A percentile compares a stretch with the other conserved stretches of the same genome.
Conservation (phyloP, 2,888 invertebrate genomes). For the Tetropium fuscum region DNA sequence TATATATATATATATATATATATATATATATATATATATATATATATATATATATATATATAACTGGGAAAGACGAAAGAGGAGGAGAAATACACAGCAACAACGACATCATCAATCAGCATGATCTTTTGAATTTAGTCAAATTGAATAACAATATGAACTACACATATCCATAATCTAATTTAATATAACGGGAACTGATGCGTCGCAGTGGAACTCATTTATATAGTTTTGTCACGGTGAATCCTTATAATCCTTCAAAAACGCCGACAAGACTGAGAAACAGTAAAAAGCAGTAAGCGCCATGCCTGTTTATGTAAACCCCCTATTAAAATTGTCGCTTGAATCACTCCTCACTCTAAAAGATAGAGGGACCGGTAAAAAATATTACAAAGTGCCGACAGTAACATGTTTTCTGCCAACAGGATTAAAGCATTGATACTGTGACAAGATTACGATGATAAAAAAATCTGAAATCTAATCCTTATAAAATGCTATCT, state of each 20-base stretch:
- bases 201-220: background rate
- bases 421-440: conserved; percentile 19
- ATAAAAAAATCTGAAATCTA: conserved; percentile 19
- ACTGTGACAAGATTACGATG: conserved; percentile 18
- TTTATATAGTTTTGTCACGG: conserved; percentile 5
- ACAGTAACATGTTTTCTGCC: conserved; percentile 19
- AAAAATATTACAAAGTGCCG: conserved; percentile 20
- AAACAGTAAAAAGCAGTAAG: conserved; percentile 29
- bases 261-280: conserved; percentile 25
- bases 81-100: too few relatives aligned
- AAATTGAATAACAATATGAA: too few relatives aligned
- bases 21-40: too few relatives aligned
- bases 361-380: background rate
- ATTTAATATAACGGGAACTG: too few relatives aligned
- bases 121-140: too few relatives aligned
- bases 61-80: too few relatives aligned
- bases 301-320: conserved; percentile 38
- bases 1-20: too few relatives aligned
- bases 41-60: too few relatives aligned
- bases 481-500: conserved; percentile 17
- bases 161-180: too few relatives aligned
- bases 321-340: conserved; percentile 40
- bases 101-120: too few relatives aligned
- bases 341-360: conserved; percentile 2
- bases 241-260: conserved; percentile 22